phyloP scores from a whole-genome alignment of 2,797 vertebrate species.

The Epinephelus coioides region DNA sequence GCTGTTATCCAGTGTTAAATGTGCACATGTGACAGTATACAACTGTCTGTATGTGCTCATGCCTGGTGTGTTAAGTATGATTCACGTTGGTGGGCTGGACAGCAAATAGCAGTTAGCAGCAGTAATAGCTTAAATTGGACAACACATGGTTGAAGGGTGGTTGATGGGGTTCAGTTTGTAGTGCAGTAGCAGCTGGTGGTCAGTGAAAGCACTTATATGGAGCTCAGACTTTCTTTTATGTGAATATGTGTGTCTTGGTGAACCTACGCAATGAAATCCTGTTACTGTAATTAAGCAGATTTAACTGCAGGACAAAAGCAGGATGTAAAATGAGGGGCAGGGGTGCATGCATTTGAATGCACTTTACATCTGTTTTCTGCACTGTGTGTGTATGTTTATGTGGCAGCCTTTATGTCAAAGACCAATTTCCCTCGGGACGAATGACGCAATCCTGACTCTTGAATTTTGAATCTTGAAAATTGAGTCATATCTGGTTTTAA shows the following conservation, averaged over 20 bases:
- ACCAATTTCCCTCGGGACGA: too few species aligned
- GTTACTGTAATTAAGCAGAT: constrained; percentile 32
- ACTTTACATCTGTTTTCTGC: too few species aligned
- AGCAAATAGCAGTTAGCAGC: constrained; percentile 17
- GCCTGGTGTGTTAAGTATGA: constrained; percentile 14
- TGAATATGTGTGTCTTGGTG: constrained; percentile 39
- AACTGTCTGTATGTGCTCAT: constrained; percentile 6
- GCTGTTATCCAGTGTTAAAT: constrained; percentile 25
- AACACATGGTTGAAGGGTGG: constrained; percentile 24
- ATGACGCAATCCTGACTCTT: too few species aligned
- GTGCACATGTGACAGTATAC: constrained; percentile 7
- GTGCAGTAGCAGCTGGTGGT: constrained; percentile 30
- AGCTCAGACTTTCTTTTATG: constrained; percentile 11
- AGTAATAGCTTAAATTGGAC: constrained; percentile 21
- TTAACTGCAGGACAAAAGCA: too few species aligned
- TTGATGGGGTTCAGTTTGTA: constrained; percentile 22
- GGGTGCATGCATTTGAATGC: too few species aligned
- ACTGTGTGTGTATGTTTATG: too few species aligned
- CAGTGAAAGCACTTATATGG: constrained; percentile 38
- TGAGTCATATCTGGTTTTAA: too few species aligned
- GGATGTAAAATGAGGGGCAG: too few species aligned
- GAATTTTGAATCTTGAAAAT: too few species aligned
- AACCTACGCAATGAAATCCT: constrained; percentile 7
- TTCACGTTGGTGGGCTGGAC: constrained; percentile 19
- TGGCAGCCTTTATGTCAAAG: too few species aligned